These are phyloP conservation scores for Tetrao urogallus DNA, from an alignment of 2,113 vertebrate genomes.

Conservation along the genomic window DNA sequence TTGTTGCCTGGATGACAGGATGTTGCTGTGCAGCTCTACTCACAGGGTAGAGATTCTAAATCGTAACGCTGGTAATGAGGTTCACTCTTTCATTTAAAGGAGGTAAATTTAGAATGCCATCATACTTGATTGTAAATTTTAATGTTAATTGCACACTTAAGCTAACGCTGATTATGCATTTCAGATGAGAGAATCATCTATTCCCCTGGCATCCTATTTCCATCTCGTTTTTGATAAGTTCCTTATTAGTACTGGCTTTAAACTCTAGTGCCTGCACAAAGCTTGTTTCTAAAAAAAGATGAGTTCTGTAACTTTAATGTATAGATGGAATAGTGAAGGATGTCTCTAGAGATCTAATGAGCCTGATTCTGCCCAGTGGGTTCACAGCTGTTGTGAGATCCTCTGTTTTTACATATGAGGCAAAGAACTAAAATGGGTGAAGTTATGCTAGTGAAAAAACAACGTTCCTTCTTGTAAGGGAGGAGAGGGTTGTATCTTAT, in stretches of 20 bases:
- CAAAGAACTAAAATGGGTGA: background rate
- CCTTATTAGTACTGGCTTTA: background rate
- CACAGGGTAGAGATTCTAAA: background rate
- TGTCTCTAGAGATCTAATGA: background rate
- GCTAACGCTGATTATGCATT: slow-evolving; percentile 51
- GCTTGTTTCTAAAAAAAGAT: background rate
- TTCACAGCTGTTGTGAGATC: background rate
- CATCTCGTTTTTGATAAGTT: slow-evolving; percentile 24
- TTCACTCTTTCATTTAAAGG: background rate
- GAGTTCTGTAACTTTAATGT: background rate
- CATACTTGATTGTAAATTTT: slow-evolving; percentile 57
- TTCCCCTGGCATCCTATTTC: slow-evolving; percentile 43
- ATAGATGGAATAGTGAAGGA: background rate
- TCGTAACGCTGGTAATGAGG: background rate
- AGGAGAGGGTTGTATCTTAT: background rate
- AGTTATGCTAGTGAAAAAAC: background rate
- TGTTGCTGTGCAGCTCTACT: background rate
- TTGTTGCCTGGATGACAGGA: background rate
- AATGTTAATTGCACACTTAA: slow-evolving; percentile 67
- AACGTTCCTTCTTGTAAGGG: background rate
- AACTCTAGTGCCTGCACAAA: slow-evolving; percentile 10
- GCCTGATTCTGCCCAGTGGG: background rate
- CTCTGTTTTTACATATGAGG: background rate
- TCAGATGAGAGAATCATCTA: slow-evolving; percentile 51
- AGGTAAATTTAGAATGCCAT: slow-evolving; percentile 55